phyloP scores from a whole-genome alignment of 2,113 vertebrate species.

The Phyllostomus discolor region DNA sequence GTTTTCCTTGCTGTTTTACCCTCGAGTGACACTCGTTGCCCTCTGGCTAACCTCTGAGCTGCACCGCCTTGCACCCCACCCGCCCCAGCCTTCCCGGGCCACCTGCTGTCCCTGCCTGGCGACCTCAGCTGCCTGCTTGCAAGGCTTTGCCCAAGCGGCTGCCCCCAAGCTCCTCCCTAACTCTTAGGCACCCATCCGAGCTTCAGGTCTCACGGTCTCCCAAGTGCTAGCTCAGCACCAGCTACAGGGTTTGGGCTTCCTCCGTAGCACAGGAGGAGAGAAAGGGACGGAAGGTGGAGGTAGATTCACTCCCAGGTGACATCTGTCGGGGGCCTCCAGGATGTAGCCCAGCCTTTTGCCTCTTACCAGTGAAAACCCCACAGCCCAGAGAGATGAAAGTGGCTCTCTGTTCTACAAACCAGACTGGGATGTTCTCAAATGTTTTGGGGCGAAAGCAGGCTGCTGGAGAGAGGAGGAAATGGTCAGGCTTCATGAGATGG shows the following conservation, averaged over 20 bases:
- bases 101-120: fast-evolving
- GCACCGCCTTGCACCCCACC: fast-evolving
- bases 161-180: neutral
- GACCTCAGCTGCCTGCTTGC: fast-evolving
- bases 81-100: neutral
- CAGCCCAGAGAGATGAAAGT: neutral
- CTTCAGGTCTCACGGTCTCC: neutral
- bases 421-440: neutral
- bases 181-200: neutral
- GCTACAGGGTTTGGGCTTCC: neutral
- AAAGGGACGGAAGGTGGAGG: neutral
- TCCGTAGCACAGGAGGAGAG: neutral
- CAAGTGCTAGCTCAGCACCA: neutral
- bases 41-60: neutral
- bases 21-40: fast-evolving
- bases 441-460: neutral
- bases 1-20: neutral
- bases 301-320: neutral
- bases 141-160: neutral
- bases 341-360: neutral
- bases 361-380: neutral
- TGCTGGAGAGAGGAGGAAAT: neutral
- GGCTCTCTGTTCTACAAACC: neutral
- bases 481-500: fast-evolving
- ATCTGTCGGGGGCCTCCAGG: neutral